Evolutionary conservation across 2,888 invertebrate species (phyloP).

Genomic region (Tetrapedia diversipes): DNA sequence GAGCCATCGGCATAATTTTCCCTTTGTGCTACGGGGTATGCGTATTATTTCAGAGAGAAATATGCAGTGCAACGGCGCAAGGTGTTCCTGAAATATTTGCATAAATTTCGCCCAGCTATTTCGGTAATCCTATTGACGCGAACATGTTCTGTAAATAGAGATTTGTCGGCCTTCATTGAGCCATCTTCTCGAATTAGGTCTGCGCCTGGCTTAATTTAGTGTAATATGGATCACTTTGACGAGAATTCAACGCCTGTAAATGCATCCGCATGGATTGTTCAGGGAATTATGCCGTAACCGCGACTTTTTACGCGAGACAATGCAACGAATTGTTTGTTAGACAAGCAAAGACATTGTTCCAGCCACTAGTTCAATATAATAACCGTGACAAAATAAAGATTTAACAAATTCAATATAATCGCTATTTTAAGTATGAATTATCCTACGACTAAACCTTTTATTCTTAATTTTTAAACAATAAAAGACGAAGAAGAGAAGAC

Average conservation of each 20-base stretch:
- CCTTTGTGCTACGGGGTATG: not conserved
- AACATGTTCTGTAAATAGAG: not conserved
- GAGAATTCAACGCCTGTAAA: not conserved
- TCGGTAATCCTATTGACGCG: slow-evolving; percentile 2
- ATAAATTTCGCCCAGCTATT: not conserved
- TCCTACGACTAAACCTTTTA: too few relatives aligned
- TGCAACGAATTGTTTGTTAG: too few relatives aligned
- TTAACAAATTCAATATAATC: too few relatives aligned
- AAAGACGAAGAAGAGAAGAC: too few relatives aligned
- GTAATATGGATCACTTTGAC: not conserved
- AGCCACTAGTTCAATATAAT: too few relatives aligned
- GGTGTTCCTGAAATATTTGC: slow-evolving; percentile 11
- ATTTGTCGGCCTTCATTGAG: not conserved
- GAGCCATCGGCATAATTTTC: slow-evolving; percentile 17
- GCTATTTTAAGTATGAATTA: too few relatives aligned
- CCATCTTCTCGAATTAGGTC: not conserved
- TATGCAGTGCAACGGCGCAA: not conserved
- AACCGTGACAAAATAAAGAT: too few relatives aligned
- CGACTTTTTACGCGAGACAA: too few relatives aligned
- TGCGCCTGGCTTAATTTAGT: not conserved
- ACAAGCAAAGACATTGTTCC: too few relatives aligned
- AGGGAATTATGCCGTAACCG: too few relatives aligned
- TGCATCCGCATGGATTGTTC: too few relatives aligned
- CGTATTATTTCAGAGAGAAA: slow-evolving; percentile 1
- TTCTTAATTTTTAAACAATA: too few relatives aligned